These are phyloP conservation scores for Amiota minor DNA, from an alignment of 2,888 invertebrate genomes.

Conservation along the genomic window DNA sequence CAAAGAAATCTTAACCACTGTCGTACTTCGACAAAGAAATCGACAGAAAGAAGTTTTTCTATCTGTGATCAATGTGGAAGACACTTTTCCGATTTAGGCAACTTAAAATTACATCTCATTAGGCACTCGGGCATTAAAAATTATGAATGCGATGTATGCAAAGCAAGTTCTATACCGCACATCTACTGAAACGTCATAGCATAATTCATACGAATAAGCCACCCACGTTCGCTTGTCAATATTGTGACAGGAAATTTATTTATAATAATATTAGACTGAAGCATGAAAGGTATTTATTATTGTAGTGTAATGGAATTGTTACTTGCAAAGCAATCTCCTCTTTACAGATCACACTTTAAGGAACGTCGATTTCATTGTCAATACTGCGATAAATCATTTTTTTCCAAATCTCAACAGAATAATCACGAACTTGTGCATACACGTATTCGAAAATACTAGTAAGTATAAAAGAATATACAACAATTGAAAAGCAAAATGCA, in stretches of 20 bases:
- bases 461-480: not conserved
- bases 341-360: not conserved
- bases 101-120: constrained; percentile 56
- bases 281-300: constrained; percentile 3
- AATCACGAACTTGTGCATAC: constrained; percentile 13
- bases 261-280: constrained; percentile 36
- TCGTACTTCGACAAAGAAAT: not conserved
- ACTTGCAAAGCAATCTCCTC: not conserved
- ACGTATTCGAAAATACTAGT: not conserved
- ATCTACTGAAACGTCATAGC: constrained; percentile 51
- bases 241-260: constrained; percentile 51
- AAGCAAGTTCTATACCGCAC: constrained; percentile 56
- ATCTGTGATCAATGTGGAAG: constrained; percentile 56
- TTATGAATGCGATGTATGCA: constrained; percentile 50
- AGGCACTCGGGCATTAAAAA: constrained; percentile 54
- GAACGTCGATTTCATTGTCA: not conserved
- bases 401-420: not conserved
- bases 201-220: constrained; percentile 44
- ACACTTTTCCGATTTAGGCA: constrained; percentile 58
- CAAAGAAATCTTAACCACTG: not conserved
- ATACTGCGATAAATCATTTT: constrained; percentile 8
- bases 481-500: not conserved
- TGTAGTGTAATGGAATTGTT: too few species aligned
- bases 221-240: constrained; percentile 49
- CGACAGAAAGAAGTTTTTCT: not conserved